Evolutionary conservation across 2,888 invertebrate species (phyloP), one percentile per base, ranked within the genome.

Genomic region (Meganola albula): DNA sequence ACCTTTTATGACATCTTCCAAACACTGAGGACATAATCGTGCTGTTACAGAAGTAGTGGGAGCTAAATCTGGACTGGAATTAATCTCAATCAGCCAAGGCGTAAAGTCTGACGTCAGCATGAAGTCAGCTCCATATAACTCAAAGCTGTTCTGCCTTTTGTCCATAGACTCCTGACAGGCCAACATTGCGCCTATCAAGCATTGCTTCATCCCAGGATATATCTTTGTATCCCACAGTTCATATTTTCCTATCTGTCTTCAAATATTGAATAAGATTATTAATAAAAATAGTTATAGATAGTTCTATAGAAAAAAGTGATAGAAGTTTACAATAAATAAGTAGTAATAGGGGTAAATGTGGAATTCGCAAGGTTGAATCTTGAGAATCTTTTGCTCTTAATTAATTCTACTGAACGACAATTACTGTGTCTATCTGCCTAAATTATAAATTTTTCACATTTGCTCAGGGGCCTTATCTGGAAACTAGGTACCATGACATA

Each of bases 41-140:
- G 94, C 92, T 0, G 97, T 98, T 1, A 97, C 94, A 41, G 92
- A 93, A 0, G 97, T 97, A 0, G 94, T 94, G n/a, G 93, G 90
- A 8, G 95, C 93, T 85, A 98, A 89, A 77, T 96, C 94, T 0
- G 98, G 97, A 74, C 96, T 95, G 5, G 95, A 95, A 72, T 98
- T 98, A 48, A 98, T 96, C 77, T 98, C 98, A 48, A 98, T 93
- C 2, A 98, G 87, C 96, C 97, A 97, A 0, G 97, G 96, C 14
- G 91, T 90, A 54, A 92, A 93, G 58, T 94, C 93, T 35, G 96
- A 93, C 25, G 94, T 93, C 36, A 98, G 80, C 93, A 98, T 96
- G 64, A 98, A 98, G 75, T 98, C 98, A 0, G 97, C 97, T 9
- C 98, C 98, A 57, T 96, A 98, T 11, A 98, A 76, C 74, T 97